Evolutionary conservation across 2,888 invertebrate genomes (phyloP).

Genomic region (Dorcus hopei): DNA sequence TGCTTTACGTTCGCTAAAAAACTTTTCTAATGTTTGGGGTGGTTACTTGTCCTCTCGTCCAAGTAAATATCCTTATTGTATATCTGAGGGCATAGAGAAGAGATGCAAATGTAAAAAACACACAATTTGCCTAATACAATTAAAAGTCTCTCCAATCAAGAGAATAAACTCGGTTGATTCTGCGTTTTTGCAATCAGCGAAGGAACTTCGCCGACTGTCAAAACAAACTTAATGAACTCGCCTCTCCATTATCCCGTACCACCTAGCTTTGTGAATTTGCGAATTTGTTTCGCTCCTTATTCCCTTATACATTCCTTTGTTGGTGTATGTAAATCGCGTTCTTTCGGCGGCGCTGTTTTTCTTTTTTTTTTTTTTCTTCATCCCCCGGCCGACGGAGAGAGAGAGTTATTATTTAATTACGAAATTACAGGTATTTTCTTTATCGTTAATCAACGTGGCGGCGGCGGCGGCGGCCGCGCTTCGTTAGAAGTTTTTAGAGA

Average conservation of each 20-base stretch:
- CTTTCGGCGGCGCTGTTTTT: neutral
- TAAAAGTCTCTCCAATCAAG: slow-evolving; percentile 48
- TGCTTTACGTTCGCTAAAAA: no score
- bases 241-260: slow-evolving; percentile 28
- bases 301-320: neutral
- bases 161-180: slow-evolving; percentile 37
- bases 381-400: neutral
- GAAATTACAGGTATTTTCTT: slow-evolving; percentile 10
- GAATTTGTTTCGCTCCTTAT: slow-evolving; percentile 12
- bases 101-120: slow-evolving; percentile 38
- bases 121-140: slow-evolving; percentile 43
- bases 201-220: slow-evolving; percentile 29
- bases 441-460: slow-evolving; percentile 1
- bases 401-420: slow-evolving; percentile 14
- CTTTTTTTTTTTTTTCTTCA: neutral
- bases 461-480: slow-evolving; percentile 7
- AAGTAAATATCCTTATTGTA: slow-evolving; percentile 7
- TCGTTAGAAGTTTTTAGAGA: slow-evolving; percentile 18
- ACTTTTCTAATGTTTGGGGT: neutral
- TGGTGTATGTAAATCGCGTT: neutral
- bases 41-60: neutral
- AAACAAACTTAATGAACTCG: slow-evolving; percentile 35
- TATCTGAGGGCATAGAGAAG: slow-evolving; percentile 18
- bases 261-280: slow-evolving; percentile 21
- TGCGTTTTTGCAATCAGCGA: slow-evolving; percentile 48